Conservation (phyloP, 2,113 vertebrate genomes). For the Apteryx mantelli region DNA sequence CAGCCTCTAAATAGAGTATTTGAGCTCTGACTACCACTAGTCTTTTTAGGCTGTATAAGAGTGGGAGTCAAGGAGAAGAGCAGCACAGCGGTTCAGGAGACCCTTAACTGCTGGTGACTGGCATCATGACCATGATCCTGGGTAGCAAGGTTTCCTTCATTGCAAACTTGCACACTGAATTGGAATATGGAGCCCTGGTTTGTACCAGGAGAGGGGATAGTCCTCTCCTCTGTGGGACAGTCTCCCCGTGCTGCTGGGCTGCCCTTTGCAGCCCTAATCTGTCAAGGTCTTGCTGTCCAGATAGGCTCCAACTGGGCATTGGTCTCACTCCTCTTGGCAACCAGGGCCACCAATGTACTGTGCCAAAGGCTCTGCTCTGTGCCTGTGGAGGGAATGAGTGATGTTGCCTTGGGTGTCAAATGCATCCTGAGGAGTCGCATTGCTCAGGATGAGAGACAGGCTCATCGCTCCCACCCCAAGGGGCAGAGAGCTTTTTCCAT, state of each 20-base stretch:
- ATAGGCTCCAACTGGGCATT: background rate
- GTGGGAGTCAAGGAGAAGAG: background rate
- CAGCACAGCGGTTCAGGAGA: background rate
- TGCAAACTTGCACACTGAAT: background rate
- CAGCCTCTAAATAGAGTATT: constrained; percentile 44
- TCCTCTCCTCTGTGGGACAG: background rate
- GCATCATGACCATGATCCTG: background rate
- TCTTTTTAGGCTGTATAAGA: background rate
- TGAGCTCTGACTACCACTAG: constrained; percentile 25
- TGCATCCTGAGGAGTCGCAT: background rate
- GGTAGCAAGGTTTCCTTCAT: background rate
- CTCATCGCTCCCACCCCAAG: background rate
- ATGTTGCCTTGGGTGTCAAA: background rate
- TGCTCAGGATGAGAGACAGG: too few species aligned
- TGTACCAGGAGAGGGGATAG: background rate
- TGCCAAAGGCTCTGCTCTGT: background rate
- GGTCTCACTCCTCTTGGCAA: background rate
- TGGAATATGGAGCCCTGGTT: background rate
- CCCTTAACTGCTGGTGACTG: background rate
- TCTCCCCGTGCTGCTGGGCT: background rate
- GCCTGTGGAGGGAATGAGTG: background rate
- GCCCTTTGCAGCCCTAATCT: background rate
- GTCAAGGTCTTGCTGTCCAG: background rate
- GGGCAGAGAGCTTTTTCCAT: background rate
- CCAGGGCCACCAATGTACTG: background rate